Percentiles rank a stretch among this genome's conserved stretches.
Evolutionary conservation across 2,113 vertebrate genomes (phyloP).

Genomic region (Ceyx margarethae): DNA sequence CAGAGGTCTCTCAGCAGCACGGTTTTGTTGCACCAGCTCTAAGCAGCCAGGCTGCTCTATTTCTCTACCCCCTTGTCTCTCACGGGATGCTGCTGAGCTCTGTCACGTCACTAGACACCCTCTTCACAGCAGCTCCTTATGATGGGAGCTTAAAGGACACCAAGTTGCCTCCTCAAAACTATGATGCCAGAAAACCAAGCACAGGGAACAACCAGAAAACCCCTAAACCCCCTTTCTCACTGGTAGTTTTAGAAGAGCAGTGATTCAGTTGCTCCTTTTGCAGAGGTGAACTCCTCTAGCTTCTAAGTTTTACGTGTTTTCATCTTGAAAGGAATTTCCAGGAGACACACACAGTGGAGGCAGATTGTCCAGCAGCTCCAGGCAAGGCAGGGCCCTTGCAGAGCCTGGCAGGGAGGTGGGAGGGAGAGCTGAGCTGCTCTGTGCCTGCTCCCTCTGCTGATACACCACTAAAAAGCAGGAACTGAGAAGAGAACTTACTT

Average conservation of each 20-base stretch:
- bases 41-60: accelerated
- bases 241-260: background rate
- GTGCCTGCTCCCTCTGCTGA: background rate
- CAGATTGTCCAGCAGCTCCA: background rate
- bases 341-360: background rate
- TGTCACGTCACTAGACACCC: background rate
- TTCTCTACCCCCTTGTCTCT: background rate
- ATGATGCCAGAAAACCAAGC: background rate
- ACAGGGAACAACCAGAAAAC: background rate
- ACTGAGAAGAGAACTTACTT: slow-evolving; percentile 69
- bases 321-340: background rate
- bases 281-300: background rate
- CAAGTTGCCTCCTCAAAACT: background rate
- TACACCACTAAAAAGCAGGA: background rate
- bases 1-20: background rate
- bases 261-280: background rate
- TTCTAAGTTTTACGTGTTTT: background rate
- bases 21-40: background rate
- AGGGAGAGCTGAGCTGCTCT: background rate
- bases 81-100: background rate
- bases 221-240: background rate
- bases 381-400: background rate
- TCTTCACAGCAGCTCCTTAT: background rate
- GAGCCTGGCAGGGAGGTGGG: background rate
- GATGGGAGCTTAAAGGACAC: background rate